Percentiles rank a stretch among this genome's conserved stretches.
Evolutionary conservation across 1,140 invertebrate genomes (phyloP).

Genomic region (Liolophura sinensis): DNA sequence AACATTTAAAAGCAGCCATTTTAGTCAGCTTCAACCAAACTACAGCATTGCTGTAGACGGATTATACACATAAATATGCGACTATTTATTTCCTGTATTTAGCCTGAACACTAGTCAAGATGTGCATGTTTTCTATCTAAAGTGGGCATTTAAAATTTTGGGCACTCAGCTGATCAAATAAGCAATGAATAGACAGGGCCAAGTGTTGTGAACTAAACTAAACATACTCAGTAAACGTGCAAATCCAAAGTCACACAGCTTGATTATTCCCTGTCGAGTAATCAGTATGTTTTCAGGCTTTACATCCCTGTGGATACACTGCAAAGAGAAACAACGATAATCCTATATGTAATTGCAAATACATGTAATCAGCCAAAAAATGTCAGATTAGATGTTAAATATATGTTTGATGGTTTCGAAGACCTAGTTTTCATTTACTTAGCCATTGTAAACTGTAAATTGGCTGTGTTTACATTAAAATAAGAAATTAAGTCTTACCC

Average conservation of each 20-base stretch:
- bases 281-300: constrained; percentile 99
- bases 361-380: not conserved
- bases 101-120: too few species aligned
- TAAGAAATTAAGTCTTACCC: not conserved
- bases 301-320: constrained; percentile 94
- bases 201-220: not conserved
- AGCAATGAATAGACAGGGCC: too few species aligned
- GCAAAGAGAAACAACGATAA: constrained; percentile 32
- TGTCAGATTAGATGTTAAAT: not conserved
- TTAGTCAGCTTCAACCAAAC: too few species aligned
- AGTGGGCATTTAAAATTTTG: too few species aligned
- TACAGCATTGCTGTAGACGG: too few species aligned
- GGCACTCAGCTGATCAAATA: too few species aligned
- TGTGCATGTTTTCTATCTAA: too few species aligned
- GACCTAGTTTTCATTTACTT: too few species aligned
- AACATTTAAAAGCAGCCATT: too few species aligned
- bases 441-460: too few species aligned
- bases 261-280: constrained; percentile 91
- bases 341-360: constrained; percentile 3
- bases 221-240: constrained; percentile 90
- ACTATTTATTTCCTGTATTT: too few species aligned
- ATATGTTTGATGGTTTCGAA: not conserved
- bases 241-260: constrained; percentile 99
- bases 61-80: too few species aligned
- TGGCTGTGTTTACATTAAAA: not conserved